Conservation (phyloP, 2,797 vertebrate genomes). For the Balearica regulorum region DNA sequence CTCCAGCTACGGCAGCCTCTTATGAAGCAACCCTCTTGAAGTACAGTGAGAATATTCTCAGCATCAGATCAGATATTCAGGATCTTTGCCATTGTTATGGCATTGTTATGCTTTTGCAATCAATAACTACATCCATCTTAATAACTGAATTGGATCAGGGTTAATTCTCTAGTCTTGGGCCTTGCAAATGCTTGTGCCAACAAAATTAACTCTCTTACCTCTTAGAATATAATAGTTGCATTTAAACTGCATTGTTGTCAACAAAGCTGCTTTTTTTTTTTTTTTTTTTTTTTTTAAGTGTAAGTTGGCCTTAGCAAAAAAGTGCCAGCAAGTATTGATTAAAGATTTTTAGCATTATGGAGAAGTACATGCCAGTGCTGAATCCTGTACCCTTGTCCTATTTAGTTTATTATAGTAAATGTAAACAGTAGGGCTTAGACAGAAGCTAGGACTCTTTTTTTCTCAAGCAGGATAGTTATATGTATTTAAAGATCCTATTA, state of each 20-base stretch:
- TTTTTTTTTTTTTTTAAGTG: neutral
- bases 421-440: neutral
- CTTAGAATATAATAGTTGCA: neutral
- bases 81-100: neutral
- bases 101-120: neutral
- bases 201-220: neutral
- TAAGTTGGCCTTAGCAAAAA: neutral
- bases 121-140: neutral
- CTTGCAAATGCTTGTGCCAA: neutral
- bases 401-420: neutral
- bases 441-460: neutral
- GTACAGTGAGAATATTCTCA: neutral
- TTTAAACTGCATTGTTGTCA: neutral
- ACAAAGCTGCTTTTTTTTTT: fast-evolving
- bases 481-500: neutral
- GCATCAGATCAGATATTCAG: neutral
- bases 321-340: neutral
- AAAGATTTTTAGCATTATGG: neutral
- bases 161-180: neutral
- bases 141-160: neutral
- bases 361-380: neutral
- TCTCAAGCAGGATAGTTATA: neutral
- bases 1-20: neutral
- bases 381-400: neutral
- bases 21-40: neutral